Evolutionary conservation across 2,888 invertebrate species (phyloP).

Genomic region (Nemoura dubitans): DNA sequence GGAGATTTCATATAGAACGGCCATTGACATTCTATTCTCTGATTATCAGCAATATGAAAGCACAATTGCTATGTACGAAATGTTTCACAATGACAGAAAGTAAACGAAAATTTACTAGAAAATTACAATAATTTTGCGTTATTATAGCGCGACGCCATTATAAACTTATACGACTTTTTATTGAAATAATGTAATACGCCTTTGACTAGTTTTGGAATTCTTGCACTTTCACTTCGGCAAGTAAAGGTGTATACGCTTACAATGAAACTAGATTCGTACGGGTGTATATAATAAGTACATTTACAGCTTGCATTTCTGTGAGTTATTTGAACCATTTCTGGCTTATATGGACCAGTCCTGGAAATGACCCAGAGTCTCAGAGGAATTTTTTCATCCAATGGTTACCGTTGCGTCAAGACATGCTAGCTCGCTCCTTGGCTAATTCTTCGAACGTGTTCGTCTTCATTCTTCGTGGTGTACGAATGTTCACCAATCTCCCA

Average conservation of each 20-base stretch:
- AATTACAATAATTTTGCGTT: not conserved
- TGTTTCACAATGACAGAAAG: not conserved
- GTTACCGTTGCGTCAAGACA: not conserved
- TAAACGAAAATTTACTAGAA: not conserved
- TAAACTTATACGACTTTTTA: not conserved
- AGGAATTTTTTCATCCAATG: too few relatives aligned
- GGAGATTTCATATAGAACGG: not conserved
- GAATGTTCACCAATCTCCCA: not conserved
- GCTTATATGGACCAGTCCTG: too few relatives aligned
- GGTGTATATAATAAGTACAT: too few relatives aligned
- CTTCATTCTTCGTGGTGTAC: too few relatives aligned
- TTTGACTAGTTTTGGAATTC: conserved; percentile 7
- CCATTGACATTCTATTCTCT: not conserved
- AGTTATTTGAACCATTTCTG: too few relatives aligned
- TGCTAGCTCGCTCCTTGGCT: not conserved
- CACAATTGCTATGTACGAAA: not conserved
- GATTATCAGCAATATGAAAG: not conserved
- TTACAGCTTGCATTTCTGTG: too few relatives aligned
- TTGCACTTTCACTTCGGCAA: not conserved
- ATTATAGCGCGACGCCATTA: not conserved
- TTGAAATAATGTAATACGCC: not conserved
- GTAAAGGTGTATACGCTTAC: too few relatives aligned
- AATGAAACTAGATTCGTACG: too few relatives aligned
- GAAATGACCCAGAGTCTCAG: too few relatives aligned
- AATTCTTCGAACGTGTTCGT: not conserved